Conservation (phyloP, 2,113 vertebrate genomes). For the Dolichallabes microphthalmus region DNA sequence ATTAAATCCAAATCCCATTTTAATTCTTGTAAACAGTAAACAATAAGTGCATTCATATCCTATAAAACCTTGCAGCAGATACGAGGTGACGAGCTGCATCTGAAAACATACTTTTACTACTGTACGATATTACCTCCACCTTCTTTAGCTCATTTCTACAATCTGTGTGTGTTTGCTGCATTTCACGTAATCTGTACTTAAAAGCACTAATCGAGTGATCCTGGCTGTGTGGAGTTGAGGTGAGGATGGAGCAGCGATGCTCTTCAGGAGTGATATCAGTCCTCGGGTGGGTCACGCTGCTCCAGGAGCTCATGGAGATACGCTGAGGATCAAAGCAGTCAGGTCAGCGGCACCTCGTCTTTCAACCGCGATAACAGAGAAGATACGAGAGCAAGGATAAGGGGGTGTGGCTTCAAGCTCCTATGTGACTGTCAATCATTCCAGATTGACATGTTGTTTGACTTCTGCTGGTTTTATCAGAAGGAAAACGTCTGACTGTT, state of each 20-base stretch:
- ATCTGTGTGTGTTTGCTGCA: too few species aligned
- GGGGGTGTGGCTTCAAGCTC: neutral
- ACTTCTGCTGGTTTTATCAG: neutral
- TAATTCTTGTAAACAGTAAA: neutral
- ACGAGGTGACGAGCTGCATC: neutral
- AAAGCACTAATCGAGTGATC: neutral
- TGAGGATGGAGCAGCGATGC: neutral
- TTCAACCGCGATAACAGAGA: neutral
- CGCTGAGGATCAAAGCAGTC: neutral
- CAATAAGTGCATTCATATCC: neutral
- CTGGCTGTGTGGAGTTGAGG: neutral
- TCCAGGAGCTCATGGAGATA: neutral
- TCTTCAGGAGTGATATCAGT: neutral
- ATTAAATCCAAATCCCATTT: neutral
- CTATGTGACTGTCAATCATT: neutral
- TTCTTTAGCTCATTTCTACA: too few species aligned
- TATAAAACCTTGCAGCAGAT: neutral
- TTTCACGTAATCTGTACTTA: neutral
- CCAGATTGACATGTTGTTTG: neutral
- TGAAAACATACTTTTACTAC: neutral
- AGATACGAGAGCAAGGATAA: neutral
- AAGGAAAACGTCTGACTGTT: neutral
- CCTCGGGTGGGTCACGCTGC: neutral
- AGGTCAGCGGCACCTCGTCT: neutral
- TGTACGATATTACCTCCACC: too few species aligned